Conservation (phyloP, 1,140 invertebrate genomes). For the Drosophila paulistorum region DNA sequence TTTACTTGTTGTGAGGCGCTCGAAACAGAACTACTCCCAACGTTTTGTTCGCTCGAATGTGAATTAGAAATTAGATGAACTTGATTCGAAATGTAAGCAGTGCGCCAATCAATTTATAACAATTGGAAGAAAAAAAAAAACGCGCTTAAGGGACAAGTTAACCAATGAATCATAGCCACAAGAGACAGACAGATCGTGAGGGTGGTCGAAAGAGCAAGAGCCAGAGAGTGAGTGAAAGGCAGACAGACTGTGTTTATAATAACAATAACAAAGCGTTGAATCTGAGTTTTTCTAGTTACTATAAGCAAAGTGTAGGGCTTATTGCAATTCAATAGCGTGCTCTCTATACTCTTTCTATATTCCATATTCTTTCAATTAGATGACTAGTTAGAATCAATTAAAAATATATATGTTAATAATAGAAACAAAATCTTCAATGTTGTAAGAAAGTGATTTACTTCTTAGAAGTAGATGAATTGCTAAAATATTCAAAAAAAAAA, state of each 20-base stretch:
- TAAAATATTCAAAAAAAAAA: no score
- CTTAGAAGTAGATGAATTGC: no score
- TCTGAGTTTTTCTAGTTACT: not conserved
- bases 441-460: no score
- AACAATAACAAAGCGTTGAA: not conserved
- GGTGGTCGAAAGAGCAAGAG: not conserved
- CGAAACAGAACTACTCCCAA: not conserved
- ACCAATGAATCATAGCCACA: not conserved
- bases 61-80: slow-evolving; percentile 14
- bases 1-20: slow-evolving; percentile 1
- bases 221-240: not conserved
- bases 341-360: not conserved
- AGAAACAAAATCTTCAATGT: no score
- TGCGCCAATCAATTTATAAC: slow-evolving; percentile 10
- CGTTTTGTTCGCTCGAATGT: slow-evolving; percentile 1
- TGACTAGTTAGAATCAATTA: no score
- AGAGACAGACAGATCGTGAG: not conserved
- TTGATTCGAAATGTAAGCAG: slow-evolving; percentile 11
- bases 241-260: not conserved
- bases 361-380: no score
- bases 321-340: not conserved
- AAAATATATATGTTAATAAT: no score
- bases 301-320: not conserved
- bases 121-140: slow-evolving; percentile 2
- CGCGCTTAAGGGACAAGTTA: slow-evolving; percentile 6